A percentile compares a stretch with the other conserved stretches of the same genome.
Conservation (phyloP, 92 coral and sea anemone genomes). For the Epizoanthus ramosus region DNA sequence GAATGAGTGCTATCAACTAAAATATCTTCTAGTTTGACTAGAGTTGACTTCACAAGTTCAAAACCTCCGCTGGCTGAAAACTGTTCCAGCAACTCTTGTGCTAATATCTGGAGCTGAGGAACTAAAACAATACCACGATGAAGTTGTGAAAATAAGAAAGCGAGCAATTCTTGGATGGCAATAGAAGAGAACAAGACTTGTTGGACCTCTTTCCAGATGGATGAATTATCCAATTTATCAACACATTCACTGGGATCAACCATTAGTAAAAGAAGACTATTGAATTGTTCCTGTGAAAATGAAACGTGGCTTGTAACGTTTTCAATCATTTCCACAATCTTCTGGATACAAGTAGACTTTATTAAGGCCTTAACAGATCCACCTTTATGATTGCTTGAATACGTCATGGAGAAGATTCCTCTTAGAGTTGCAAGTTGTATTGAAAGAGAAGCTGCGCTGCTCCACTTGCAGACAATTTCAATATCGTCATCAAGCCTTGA, state of each 20-base stretch:
- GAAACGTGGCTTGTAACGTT: constrained; percentile 4
- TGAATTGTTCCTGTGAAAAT: constrained; percentile 51
- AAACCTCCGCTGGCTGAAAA: constrained; percentile 68
- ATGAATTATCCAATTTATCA: neutral
- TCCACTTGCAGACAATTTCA: constrained; percentile 66
- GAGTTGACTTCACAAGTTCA: constrained; percentile 53
- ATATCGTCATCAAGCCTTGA: constrained; percentile 40
- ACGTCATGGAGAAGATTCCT: constrained; percentile 59
- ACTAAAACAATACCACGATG: constrained; percentile 72
- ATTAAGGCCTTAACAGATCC: constrained; percentile 74
- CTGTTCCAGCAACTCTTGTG: constrained; percentile 79
- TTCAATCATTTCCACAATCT: constrained; percentile 54
- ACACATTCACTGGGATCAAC: neutral
- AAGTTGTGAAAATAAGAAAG: constrained; percentile 62
- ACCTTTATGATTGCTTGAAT: constrained; percentile 60
- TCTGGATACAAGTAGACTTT: constrained; percentile 58
- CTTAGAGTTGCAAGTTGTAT: constrained; percentile 64
- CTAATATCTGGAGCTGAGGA: constrained; percentile 66
- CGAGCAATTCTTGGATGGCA: constrained; percentile 59
- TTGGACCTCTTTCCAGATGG: constrained; percentile 65
- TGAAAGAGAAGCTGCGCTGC: constrained; percentile 44
- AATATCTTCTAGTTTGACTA: constrained; percentile 66
- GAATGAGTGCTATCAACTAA: neutral
- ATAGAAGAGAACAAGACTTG: constrained; percentile 53
- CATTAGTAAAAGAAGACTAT: constrained; percentile 30